These are phyloP conservation scores for Cenopis cana DNA, from an alignment of 2,888 invertebrate genomes.

Conservation along the genomic window DNA sequence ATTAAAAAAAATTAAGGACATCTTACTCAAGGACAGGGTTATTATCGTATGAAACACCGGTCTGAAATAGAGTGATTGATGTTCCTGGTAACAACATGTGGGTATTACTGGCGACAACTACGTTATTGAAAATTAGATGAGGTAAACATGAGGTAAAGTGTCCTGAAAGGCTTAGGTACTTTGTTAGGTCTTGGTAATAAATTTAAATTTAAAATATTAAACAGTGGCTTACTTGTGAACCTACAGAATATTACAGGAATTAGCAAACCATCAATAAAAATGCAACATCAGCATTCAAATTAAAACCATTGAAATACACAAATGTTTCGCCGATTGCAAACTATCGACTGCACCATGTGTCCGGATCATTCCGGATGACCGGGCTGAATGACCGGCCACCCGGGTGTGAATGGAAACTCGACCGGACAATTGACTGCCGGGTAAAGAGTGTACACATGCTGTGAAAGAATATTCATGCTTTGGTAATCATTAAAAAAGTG, in stretches of 20 bases:
- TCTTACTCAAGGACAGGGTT: slow-evolving; percentile 21
- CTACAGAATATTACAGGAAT: too few species aligned
- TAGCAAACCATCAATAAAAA: not conserved
- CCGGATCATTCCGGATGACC: slow-evolving; percentile 59
- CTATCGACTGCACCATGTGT: slow-evolving; percentile 53
- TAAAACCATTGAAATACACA: slow-evolving; percentile 14
- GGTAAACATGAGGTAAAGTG: too few species aligned
- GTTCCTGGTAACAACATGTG: slow-evolving; percentile 32
- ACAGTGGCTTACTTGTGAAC: too few species aligned
- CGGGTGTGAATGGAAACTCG: slow-evolving; percentile 53
- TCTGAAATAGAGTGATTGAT: slow-evolving; percentile 39
- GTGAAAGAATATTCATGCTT: too few species aligned
- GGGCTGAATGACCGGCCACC: slow-evolving; percentile 45
- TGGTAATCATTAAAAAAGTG: too few species aligned
- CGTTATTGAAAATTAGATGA: too few species aligned
- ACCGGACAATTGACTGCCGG: slow-evolving; percentile 58
- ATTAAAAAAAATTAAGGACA: too few species aligned
- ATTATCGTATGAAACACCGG: slow-evolving; percentile 41
- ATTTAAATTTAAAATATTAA: too few species aligned
- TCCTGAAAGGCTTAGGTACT: too few species aligned
- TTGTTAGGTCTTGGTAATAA: too few species aligned
- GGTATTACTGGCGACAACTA: too few species aligned
- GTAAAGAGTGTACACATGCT: slow-evolving; percentile 51
- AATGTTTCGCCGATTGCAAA: slow-evolving; percentile 24
- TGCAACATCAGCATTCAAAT: not conserved